Evolutionary conservation across 2,113 vertebrate genomes (phyloP), one percentile per base, ranked within the genome.

Genomic region (Micromys minutus): DNA sequence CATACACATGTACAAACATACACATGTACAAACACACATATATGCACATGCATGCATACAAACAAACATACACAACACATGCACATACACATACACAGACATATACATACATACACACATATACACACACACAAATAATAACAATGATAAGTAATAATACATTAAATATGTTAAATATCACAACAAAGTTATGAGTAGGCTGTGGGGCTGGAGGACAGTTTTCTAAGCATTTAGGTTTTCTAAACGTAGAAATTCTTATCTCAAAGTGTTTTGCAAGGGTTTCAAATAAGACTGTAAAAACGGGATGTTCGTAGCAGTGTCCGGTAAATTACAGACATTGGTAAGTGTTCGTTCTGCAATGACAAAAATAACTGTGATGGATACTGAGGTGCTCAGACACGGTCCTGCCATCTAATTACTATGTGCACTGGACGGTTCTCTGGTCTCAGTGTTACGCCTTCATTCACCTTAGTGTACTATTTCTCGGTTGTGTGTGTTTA

Each of bases 391-490:
- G 26, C 24, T 65, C 88, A 80, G 71, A 85, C 17, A 36, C 45
- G 55, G 52, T 79, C 63, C 83, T 95, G 79, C 75, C 29, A n/a
- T 85, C 39, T 90, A 88, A 90, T 90, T 87, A 89, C 79, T 69
- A 85, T 3, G 55, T 22, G 87, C 42, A 85, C 22, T 47, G 59
- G 88, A 6, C 71, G 19, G 57, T 92, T 96, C 75, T 95, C 96
- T 95, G 13, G 61, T 93, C 91, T 15, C 61, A 45, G 91, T 93
- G 22, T 17, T 91, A 61, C 47, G 50, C 86, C 42, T 87, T 95
- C 57, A 65, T 91, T 94, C 90, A 90, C 3, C 80, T 77, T 94
- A 91, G 91, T 55, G 96, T 96, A 57, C n/a, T 77, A 15, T 87
- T 93, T 77, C 31, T 92, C 65, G 65, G 42, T 83, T 76, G 61